Evolutionary conservation across 2,113 vertebrate species (phyloP).

Genomic region (Ciconia stormi): DNA sequence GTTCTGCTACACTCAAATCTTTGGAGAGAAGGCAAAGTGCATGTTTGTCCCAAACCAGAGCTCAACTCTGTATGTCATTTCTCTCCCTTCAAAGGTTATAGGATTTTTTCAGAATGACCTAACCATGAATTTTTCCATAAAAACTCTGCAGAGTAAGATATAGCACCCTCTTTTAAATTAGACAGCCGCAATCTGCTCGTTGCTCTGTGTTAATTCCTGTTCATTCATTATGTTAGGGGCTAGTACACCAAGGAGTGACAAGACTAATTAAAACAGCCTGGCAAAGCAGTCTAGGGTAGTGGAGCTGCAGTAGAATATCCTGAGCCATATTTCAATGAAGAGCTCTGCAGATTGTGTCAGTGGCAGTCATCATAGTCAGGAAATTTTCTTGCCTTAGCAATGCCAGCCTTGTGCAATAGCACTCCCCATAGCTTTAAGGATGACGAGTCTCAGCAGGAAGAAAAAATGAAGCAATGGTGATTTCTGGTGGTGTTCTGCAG

Average conservation of each 20-base stretch:
- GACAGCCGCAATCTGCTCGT: not conserved
- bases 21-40: not conserved
- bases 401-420: slow-evolving; percentile 30
- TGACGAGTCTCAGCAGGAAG: slow-evolving; percentile 29
- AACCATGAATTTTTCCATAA: not conserved
- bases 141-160: not conserved
- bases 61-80: not conserved
- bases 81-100: not conserved
- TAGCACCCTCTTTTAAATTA: not conserved
- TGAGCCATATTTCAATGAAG: not conserved
- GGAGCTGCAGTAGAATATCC: not conserved
- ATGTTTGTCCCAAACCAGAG: not conserved
- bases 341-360: not conserved
- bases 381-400: slow-evolving; percentile 3
- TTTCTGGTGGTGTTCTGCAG: slow-evolving; percentile 32
- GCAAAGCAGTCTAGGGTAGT: not conserved
- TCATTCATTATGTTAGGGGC: not conserved
- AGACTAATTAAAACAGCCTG: slow-evolving; percentile 26
- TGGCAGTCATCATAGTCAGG: not conserved
- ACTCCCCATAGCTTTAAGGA: slow-evolving; percentile 8
- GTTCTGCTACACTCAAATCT: not conserved
- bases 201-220: not conserved
- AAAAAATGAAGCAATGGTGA: slow-evolving; percentile 18
- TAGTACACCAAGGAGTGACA: not conserved
- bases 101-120: not conserved